Percentiles rank a stretch among this genome's conserved stretches.
Evolutionary conservation across 2,888 invertebrate genomes (phyloP).

Genomic region (Rhaphigaster nebulosa): DNA sequence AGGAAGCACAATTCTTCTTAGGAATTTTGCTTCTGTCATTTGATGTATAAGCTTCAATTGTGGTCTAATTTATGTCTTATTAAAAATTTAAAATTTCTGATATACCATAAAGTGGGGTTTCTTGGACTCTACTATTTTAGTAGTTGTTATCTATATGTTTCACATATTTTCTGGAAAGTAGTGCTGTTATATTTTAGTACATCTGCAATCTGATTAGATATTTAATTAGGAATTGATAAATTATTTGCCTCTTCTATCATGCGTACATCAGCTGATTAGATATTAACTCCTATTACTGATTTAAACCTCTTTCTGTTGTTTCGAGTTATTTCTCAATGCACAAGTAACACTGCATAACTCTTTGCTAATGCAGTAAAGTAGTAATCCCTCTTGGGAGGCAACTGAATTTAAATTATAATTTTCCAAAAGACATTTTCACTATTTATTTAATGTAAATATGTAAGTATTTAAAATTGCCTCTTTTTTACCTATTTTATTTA

Average conservation of each 20-base stretch:
- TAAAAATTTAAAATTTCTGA: not conserved
- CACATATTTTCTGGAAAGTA: too few species aligned
- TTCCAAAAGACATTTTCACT: not conserved
- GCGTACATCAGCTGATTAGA: not conserved
- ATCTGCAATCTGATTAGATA: not conserved
- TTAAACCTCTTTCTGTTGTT: not conserved
- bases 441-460: not conserved
- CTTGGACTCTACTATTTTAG: too few species aligned
- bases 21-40: not conserved
- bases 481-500: not conserved
- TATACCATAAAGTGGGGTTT: not conserved
- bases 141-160: too few species aligned
- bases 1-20: not conserved
- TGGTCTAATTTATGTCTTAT: not conserved
- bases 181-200: not conserved
- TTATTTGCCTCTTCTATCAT: too few species aligned
- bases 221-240: too few species aligned
- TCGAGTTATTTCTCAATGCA: not conserved
- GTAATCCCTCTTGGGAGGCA: too few species aligned
- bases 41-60: not conserved
- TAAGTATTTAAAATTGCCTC: not conserved
- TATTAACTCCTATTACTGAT: not conserved
- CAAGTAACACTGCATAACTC: not conserved
- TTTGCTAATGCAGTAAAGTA: not conserved
- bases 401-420: not conserved